A percentile compares a stretch with the other conserved stretches of the same genome.
Conservation (phyloP, 2,797 vertebrate species). For the Rhinella marina region DNA sequence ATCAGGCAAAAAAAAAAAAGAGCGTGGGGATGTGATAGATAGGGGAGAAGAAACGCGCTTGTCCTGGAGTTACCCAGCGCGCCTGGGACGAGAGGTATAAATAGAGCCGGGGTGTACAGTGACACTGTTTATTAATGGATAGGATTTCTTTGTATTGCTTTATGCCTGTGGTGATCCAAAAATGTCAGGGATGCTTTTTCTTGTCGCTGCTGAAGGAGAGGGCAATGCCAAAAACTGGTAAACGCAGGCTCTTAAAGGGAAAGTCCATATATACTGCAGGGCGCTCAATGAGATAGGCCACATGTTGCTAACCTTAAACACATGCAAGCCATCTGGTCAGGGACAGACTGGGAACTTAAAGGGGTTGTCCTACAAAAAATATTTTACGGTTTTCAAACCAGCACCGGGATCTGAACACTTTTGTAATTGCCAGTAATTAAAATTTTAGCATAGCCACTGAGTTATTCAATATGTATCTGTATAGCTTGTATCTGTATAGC, state of each 20-base stretch:
- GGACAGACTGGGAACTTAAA: too few relatives aligned
- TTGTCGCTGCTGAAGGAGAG: not conserved
- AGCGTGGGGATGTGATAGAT: conserved; percentile 36
- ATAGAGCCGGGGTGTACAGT: conserved; percentile 31
- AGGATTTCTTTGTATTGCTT: conserved; percentile 29
- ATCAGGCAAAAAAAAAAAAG: conserved; percentile 1
- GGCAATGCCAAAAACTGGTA: not conserved
- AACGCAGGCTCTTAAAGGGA: conserved; percentile 12
- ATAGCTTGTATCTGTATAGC: too few relatives aligned
- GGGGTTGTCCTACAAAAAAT: too few relatives aligned
- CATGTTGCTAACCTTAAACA: too few relatives aligned
- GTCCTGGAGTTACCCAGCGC: conserved; percentile 54
- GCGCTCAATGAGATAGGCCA: not conserved
- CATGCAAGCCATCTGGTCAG: too few relatives aligned
- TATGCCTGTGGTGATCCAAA: not conserved
- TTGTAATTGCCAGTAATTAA: too few relatives aligned
- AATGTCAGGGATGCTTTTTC: not conserved
- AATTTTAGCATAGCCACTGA: too few relatives aligned
- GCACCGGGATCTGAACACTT: too few relatives aligned
- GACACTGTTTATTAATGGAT: conserved; percentile 42
- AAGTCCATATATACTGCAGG: not conserved
- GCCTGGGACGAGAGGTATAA: conserved; percentile 15
- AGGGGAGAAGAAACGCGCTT: conserved; percentile 20
- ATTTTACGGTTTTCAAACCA: too few relatives aligned
- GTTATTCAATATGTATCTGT: too few relatives aligned